phyloP scores from a whole-genome alignment of 2,888 invertebrate genomes.

The Xylota sylvarum region DNA sequence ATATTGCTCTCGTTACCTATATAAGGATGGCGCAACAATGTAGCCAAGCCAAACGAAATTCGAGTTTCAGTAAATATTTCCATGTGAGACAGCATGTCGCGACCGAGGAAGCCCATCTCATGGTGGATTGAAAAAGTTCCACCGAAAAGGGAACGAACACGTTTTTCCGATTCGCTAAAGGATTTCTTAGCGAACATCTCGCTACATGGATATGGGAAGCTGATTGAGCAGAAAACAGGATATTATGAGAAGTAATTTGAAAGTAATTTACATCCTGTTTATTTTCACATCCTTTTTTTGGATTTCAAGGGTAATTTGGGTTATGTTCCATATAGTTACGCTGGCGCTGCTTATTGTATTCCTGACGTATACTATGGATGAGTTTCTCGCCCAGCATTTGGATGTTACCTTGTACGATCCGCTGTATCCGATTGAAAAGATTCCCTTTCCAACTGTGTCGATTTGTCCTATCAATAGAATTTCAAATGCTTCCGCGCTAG shows the following conservation, averaged over 20 bases:
- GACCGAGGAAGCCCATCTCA: constrained; percentile 21
- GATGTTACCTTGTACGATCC: constrained; percentile 79
- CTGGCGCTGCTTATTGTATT: constrained; percentile 81
- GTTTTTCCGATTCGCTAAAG: constrained; percentile 78
- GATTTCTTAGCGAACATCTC: constrained; percentile 83
- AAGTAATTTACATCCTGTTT: background rate
- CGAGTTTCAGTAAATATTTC: constrained; percentile 12
- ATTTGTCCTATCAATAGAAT: constrained; percentile 87
- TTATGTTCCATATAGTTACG: constrained; percentile 81
- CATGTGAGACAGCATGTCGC: constrained; percentile 24
- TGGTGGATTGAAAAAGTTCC: constrained; percentile 70
- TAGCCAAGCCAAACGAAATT: constrained; percentile 15
- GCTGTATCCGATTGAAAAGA: constrained; percentile 85
- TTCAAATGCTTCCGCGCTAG: constrained; percentile 82
- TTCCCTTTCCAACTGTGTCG: constrained; percentile 87
- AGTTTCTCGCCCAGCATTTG: constrained; percentile 79
- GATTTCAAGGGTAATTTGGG: constrained; percentile 81
- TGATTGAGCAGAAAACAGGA: constrained; percentile 81
- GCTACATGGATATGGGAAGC: constrained; percentile 83
- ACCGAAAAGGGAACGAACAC: constrained; percentile 18
- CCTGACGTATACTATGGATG: constrained; percentile 79
- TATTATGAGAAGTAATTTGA: constrained; percentile 81
- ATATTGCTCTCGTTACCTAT: constrained; percentile 56
- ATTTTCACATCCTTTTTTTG: background rate
- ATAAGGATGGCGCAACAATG: constrained; percentile 32